Conservation (phyloP, 2,113 vertebrate genomes). For the Rhinopomastus cyanomelas region DNA sequence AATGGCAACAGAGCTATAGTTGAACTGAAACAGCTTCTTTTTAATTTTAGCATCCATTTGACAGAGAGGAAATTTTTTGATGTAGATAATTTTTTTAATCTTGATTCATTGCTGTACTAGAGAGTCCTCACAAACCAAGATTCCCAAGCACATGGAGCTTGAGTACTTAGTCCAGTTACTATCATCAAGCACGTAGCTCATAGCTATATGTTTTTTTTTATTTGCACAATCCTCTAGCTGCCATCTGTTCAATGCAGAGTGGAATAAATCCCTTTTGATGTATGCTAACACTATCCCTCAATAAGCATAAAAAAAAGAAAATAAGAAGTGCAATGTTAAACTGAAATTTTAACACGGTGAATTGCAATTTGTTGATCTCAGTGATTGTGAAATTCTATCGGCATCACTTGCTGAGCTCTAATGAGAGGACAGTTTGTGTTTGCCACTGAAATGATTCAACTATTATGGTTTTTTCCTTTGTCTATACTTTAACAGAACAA, state of each 20-base stretch:
- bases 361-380: not conserved
- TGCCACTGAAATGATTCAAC: not conserved
- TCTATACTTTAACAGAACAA: not conserved
- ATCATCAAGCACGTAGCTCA: not conserved
- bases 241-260: slow-evolving; percentile 42
- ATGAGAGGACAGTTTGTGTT: not conserved
- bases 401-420: not conserved
- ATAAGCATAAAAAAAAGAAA: not conserved
- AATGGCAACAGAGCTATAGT: not conserved
- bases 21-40: not conserved
- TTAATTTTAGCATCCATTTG: not conserved
- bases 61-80: slow-evolving; percentile 1
- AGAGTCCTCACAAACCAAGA: not conserved
- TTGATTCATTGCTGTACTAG: not conserved
- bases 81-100: not conserved
- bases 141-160: not conserved
- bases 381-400: not conserved
- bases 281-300: not conserved
- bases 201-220: not conserved
- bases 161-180: slow-evolving; percentile 6
- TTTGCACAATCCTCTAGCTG: not conserved
- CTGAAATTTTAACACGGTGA: not conserved
- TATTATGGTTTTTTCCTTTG: not conserved
- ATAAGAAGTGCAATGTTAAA: not conserved
- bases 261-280: slow-evolving; percentile 47